Percentiles rank a stretch among this genome's conserved stretches.
phyloP scores from a whole-genome alignment of 2,797 vertebrate species.

The Eulemur albifrons region DNA sequence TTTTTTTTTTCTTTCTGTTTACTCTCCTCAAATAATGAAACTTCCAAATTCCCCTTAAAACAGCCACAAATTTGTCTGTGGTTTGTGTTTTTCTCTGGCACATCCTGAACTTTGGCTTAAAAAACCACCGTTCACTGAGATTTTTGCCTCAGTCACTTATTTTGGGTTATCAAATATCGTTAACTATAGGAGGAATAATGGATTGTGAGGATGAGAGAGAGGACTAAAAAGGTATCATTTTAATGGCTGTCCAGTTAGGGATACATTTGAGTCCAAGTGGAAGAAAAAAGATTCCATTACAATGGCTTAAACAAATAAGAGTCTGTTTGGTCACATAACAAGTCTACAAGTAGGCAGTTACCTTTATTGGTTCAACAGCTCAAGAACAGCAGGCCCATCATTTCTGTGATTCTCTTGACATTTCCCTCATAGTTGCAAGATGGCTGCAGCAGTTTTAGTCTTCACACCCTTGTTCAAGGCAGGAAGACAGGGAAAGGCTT shows the following conservation, averaged over 20 bases:
- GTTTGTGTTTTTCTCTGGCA: neutral
- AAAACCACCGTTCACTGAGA: neutral
- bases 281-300: neutral
- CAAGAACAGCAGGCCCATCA: neutral
- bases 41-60: neutral
- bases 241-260: slow-evolving; percentile 8
- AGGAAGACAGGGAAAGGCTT: neutral
- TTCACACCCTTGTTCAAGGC: neutral
- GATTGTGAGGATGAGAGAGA: neutral
- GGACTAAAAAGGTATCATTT: neutral
- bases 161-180: neutral
- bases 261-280: neutral
- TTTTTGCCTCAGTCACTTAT: neutral
- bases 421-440: neutral
- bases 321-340: neutral
- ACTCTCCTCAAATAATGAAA: neutral
- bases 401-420: neutral
- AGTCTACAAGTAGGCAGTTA: neutral
- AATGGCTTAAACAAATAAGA: neutral
- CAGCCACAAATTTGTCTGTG: neutral
- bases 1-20: neutral
- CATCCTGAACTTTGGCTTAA: neutral
- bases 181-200: neutral
- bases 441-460: neutral
- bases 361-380: neutral